Percentiles rank a stretch among this genome's conserved stretches.
These are phyloP conservation scores for Thamnophis sirtalis DNA, from an alignment of 2,113 vertebrate species.

Conservation along the genomic window DNA sequence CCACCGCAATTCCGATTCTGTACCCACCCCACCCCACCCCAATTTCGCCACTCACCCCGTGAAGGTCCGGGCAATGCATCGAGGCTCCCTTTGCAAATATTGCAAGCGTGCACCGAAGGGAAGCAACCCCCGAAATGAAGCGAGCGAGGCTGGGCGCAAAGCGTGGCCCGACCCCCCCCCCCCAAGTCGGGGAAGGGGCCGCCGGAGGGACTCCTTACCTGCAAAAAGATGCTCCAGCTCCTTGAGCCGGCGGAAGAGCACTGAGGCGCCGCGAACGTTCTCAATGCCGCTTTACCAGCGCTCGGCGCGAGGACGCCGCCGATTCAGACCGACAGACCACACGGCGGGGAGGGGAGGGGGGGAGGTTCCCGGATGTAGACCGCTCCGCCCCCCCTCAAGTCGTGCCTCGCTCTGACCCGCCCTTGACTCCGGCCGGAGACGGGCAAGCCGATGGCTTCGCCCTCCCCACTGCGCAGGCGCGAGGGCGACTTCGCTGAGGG, in stretches of 20 bases:
- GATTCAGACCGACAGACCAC: not conserved
- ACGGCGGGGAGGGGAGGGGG: not conserved
- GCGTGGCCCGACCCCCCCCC: too few species aligned
- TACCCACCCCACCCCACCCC: not conserved
- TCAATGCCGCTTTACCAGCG: not conserved
- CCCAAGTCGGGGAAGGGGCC: not conserved
- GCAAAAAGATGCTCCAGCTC: not conserved
- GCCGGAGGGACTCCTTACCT: not conserved
- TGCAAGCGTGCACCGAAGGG: not conserved
- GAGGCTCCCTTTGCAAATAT: not conserved
- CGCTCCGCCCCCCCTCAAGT: not conserved
- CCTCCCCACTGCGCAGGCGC: not conserved
- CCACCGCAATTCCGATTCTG: not conserved
- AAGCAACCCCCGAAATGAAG: not conserved
- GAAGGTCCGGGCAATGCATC: not conserved
- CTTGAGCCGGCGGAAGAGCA: constrained; percentile 2
- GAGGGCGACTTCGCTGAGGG: not conserved
- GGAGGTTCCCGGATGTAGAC: not conserved
- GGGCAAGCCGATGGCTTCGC: not conserved
- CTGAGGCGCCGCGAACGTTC: not conserved
- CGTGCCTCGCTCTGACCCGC: not conserved
- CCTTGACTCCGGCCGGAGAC: not conserved
- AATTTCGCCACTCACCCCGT: not conserved
- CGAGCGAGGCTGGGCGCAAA: not conserved
- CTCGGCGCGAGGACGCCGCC: not conserved